Base-by-base conservation (phyloP, 2,888 invertebrate genomes). In the Sericinus montela region DNA sequence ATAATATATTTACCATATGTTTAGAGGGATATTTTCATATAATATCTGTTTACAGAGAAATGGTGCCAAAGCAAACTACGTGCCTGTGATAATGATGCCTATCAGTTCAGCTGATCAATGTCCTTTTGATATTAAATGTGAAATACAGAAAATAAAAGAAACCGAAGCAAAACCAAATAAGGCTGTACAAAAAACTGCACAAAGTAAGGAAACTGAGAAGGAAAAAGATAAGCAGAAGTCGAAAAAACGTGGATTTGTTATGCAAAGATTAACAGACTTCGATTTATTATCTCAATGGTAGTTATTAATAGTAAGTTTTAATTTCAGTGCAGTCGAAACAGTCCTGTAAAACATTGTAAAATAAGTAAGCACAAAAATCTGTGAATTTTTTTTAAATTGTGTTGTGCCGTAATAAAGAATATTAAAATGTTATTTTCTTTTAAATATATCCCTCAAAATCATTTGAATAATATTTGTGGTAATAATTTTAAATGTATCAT, bases 21-120 rank as follows among this genome's bases (percentile, higher is more conserved):
- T n/a, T n/a, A n/a, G n/a, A n/a, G n/a, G n/a, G n/a, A n/a, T n/a
- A n/a, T n/a, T n/a, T n/a, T n/a, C n/a, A n/a, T n/a, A 19, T 19
- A 5, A 19, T 25, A 7, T 30, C 29, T 16, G 28, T 45, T 25
- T 41, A 6, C 58, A 78, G 75, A 69, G 62, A 44, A 59, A 60
- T 1, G 66, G 67, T 10, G 60, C 60, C 0, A 65, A 67, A 32
- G 70, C 77, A 0, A 75, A 75, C 15, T 85, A 77, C 40, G 74
- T 86, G 1, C 86, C 86, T 1, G 72, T 87, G 0, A 79, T 87
- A 30, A 79, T 87, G 81, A 84, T 87, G 84, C 86, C 86, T 0
- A 72, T 87, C 45, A 75, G 72, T 44, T 57, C 82, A 2, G 75
- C 82, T 1, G 78, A 83, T 32, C 58, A 81, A 41, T 86, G 85